Evolutionary conservation across 2,888 invertebrate genomes (phyloP).

Genomic region (Brachylomia viminalis): DNA sequence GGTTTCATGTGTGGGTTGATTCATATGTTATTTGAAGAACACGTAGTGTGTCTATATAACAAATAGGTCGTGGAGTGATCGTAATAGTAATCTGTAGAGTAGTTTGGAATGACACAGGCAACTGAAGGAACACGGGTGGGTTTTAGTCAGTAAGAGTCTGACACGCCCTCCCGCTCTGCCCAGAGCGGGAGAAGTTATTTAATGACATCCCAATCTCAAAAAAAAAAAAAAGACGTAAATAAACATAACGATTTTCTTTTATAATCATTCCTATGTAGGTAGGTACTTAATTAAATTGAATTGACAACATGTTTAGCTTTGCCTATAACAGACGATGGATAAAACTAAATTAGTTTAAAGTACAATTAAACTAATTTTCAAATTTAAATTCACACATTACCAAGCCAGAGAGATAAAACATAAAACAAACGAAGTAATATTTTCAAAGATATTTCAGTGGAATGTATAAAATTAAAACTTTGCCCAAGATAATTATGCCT

Average conservation of each 20-base stretch:
- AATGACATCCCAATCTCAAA: too few species aligned
- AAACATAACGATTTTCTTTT: background rate
- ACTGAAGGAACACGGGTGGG: too few species aligned
- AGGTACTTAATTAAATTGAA: background rate
- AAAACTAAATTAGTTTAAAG: background rate
- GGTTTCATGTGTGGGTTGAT: background rate
- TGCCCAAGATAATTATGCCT: slow-evolving; percentile 55
- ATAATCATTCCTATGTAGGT: background rate
- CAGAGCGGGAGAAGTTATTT: too few species aligned
- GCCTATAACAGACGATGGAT: background rate
- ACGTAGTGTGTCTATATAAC: background rate
- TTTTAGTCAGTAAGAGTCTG: too few species aligned
- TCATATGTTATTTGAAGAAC: slow-evolving; percentile 15
- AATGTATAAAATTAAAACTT: slow-evolving; percentile 57
- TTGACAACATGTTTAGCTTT: background rate
- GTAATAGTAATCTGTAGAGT: background rate
- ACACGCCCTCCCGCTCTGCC: too few species aligned
- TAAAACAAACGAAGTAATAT: slow-evolving; percentile 50
- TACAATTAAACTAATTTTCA: slow-evolving; percentile 12
- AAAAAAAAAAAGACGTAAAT: too few species aligned
- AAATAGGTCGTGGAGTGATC: background rate
- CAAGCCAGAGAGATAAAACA: slow-evolving; percentile 39
- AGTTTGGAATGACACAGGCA: slow-evolving; percentile 23
- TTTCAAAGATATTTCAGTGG: slow-evolving; percentile 40
- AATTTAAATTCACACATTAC: slow-evolving; percentile 20